Evolutionary conservation across 35 echinoderm and acorn worm genomes (phyloP), one percentile per base, ranked within the genome.

Genomic region (Heliocidaris erythrogramma): DNA sequence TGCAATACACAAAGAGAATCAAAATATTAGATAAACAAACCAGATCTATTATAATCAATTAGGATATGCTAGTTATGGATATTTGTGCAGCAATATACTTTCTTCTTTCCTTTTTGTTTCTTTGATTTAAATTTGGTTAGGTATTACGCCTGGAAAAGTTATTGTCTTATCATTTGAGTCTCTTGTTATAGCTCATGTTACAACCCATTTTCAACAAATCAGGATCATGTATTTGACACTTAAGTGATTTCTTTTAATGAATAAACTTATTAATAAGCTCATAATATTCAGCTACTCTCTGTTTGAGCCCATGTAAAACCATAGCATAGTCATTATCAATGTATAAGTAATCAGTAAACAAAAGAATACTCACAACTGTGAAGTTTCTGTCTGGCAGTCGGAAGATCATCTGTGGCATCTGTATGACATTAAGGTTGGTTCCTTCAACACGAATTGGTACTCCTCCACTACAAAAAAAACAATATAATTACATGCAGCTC

Each of bases 391-490:
- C 42, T 12, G n/a, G 30, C 14, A 94, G 85, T 49, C 86, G 47
- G 49, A 96, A 94, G 4, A 69, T 52, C 95, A 96, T 96, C 92
- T 94, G 17, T 4, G 95, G 95, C 31, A 32, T 60, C 59, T 94
- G 93, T 31, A 96, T 94, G 6, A 96, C 95, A 85, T 96, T 91
- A 13, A 96, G 86, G 85, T 94, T 94, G 60, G 42, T 90, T 17
- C 95, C 95, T 61, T 16, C 92, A 24, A 96, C 86, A 13, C 52
- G 14, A 16, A 96, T 42, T 31, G 30, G 16, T 53, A 96, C 65
- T n/a, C 95, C 95, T 85, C 95, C 95, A 96, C 95, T 96, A 86
- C 10, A 92, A 60, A 78, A 35, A 87, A 95, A 30, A 48, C 59
- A 59, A 94, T n/a, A 69, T 32, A 42, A 42, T 42, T 42, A 29